Evolutionary conservation across 2,113 vertebrate genomes (phyloP).

Genomic region (Notarius lentiginosus): DNA sequence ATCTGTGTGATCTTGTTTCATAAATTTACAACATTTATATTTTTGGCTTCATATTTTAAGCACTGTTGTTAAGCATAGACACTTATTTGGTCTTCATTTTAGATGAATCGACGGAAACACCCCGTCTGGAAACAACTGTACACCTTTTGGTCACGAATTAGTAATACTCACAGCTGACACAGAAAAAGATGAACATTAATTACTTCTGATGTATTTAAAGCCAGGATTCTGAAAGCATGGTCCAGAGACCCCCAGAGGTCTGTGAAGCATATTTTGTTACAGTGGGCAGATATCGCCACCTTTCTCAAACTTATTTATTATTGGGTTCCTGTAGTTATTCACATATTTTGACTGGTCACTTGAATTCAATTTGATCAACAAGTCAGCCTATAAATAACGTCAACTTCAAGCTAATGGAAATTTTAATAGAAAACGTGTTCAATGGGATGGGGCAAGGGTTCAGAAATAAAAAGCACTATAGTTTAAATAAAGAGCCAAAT

Average conservation of each 20-base stretch:
- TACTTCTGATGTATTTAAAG: background rate
- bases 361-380: background rate
- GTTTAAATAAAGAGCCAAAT: background rate
- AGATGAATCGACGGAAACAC: background rate
- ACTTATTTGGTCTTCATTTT: background rate
- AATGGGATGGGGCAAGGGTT: background rate
- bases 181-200: background rate
- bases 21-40: background rate
- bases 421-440: background rate
- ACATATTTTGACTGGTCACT: background rate
- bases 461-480: background rate
- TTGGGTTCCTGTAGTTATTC: background rate
- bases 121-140: background rate
- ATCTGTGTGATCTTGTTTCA: background rate
- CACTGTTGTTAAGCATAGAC: background rate
- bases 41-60: background rate
- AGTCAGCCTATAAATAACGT: background rate
- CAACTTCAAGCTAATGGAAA: background rate
- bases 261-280: background rate
- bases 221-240: too few species aligned
- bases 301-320: background rate
- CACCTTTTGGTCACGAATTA: background rate
- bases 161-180: background rate
- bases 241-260: background rate
- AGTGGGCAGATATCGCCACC: background rate